Evolutionary conservation across 2,888 invertebrate genomes (phyloP), one percentile per base, ranked within the genome.

Genomic region (Xestia sexstrigata): DNA sequence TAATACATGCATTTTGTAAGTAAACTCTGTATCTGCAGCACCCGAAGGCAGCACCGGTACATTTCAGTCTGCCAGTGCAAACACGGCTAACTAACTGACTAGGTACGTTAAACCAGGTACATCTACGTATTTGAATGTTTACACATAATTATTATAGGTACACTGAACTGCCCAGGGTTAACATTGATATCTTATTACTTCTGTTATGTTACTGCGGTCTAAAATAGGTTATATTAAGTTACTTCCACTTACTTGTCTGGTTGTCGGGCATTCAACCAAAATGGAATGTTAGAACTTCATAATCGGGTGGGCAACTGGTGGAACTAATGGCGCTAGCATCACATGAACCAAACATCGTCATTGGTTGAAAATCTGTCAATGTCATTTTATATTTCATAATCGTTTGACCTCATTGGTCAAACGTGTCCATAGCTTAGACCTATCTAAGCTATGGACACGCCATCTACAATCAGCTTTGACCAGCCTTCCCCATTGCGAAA

Each of bases 161-260:
- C 62, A 42, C 49, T 39, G 47, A 39, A 39, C 69, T 70, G 52
- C 15, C 23, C 62, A 71, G 74, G 74, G 70, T 70, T 78, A 68
- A 42, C 65, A 70, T 55, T 23, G 62, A 70, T 84, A 73, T 86
- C 78, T 78, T 35, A 70, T 86, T 86, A 77, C 76, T 70, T 63
- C 42, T 80, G 78, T 78, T 74, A 77, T 79, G 76, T 62, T 81
- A 78, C 69, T 78, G 78, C 62, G 77, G 75, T 80, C 70, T 65
- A 78, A 85, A 85, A 83, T 81, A 79, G 79, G 68, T 73, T 74
- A 74, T 74, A 78, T 84, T 71, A 76, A 68, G 62, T 85, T 88
- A 78, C 82, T 83, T 60, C 45, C 49, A 80, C 74, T 70, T 78
- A 72, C 60, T 76, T 72, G 70, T 55, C 30, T 66, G 65, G 42